phyloP scores from a whole-genome alignment of 2,888 invertebrate species.

The Parnassius apollo region DNA sequence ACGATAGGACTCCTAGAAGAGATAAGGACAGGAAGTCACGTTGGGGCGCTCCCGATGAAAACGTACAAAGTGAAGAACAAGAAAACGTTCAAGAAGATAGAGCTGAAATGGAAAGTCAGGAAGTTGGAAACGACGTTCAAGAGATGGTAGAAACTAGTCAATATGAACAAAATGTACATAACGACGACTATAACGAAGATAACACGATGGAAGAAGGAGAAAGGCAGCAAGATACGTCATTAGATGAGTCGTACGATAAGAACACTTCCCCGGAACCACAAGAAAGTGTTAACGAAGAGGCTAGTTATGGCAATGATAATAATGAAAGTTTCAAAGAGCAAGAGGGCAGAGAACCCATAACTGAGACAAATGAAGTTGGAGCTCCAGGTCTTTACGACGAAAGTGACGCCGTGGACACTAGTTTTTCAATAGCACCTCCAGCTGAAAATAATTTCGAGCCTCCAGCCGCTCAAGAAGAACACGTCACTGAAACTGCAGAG shows the following conservation, averaged over 20 bases:
- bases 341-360: neutral
- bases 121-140: neutral
- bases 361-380: neutral
- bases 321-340: neutral
- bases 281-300: neutral
- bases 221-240: neutral
- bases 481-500: conserved; percentile 8
- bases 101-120: neutral
- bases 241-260: neutral
- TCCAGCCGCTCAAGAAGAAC: conserved; percentile 7
- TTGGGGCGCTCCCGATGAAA: conserved; percentile 68
- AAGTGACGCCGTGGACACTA: conserved; percentile 54
- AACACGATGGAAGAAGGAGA: neutral
- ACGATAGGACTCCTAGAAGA: conserved; percentile 44
- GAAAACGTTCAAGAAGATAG: conserved; percentile 12
- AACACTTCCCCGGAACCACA: neutral
- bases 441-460: neutral
- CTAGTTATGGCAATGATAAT: conserved; percentile 16
- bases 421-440: conserved; percentile 40
- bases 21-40: conserved; percentile 70
- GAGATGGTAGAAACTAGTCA: conserved; percentile 12
- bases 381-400: conserved; percentile 51
- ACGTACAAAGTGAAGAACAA: conserved; percentile 18
- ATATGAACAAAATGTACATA: conserved; percentile 1
- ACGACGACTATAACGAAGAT: conserved; percentile 17